Evolutionary conservation across 2,113 vertebrate species (phyloP), one percentile per base, ranked within the genome.

Genomic region (Chlorodrepanis virens): DNA sequence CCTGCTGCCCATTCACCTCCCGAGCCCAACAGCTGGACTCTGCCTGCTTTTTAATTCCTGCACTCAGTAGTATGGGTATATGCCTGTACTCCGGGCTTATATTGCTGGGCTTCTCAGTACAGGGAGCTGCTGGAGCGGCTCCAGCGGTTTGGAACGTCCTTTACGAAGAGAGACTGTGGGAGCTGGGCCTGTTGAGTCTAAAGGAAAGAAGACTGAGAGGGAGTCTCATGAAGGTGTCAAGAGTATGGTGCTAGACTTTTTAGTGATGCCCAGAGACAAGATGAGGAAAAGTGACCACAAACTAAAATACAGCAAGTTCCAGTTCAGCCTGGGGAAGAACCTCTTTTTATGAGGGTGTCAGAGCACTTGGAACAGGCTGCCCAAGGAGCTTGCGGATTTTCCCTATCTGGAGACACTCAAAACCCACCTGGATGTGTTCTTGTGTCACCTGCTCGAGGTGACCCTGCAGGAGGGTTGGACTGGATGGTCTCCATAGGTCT

Each of bases 21-120:
- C 25, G 1, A 21, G n/a, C 27, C 14, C 6, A 4, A 24, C 57
- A 5, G 67, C 53, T 44, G 49, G 28, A 1, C 45, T 53, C 70
- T 5, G 39, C 17, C 12, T 28, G 27, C 49, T 29, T 19, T 63
- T 27, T 24, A 5, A 11, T 37, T n/a, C 3, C 22, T 9, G n/a
- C 16, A 0, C 23, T 45, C 42, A 0, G 45, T 9, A 10, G 29
- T 2, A 1, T 2, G 2, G 10, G 3, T 17, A 4, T 16, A 1
- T 3, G 20, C 49, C 50, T 5, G 4, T 20, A 3, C 17, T 13
- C 29, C 11, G 28, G 24, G 52, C 29, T 76, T 5, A 0, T 9
- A 0, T 29, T 52, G 1, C 0, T 10, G 17, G 6, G 21, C 47
- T 61, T 47, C 17, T 40, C 29, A 6, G 29, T 31, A n/a, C 16